phyloP scores from a whole-genome alignment of 1,140 invertebrate genomes.

The Helicoverpa armigera region DNA sequence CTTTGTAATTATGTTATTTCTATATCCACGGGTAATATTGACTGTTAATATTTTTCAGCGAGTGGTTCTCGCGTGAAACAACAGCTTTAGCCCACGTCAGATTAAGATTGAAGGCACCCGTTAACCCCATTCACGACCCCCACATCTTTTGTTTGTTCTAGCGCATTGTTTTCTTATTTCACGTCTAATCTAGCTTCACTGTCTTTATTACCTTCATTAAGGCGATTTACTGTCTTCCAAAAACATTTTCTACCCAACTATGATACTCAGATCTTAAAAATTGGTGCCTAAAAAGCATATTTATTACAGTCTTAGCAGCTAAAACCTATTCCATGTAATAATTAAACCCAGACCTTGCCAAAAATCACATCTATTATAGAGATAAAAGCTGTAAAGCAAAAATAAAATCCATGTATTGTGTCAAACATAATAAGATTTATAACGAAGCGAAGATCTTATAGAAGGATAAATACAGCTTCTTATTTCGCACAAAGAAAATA shows the following conservation, averaged over 20 bases:
- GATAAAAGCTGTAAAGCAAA: no score
- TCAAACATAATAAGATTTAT: neutral
- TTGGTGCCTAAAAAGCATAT: no score
- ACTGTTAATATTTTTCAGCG: neutral
- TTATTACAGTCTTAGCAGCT: no score
- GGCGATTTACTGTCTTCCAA: neutral
- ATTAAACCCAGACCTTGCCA: no score
- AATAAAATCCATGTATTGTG: no score
- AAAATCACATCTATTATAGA: no score
- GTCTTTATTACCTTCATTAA: conserved; percentile 37
- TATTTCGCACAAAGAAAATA: neutral
- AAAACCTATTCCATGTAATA: no score
- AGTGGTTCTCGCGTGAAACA: conserved; percentile 50
- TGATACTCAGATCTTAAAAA: neutral
- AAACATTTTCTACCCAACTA: neutral
- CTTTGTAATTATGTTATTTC: no score
- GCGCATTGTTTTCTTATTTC: conserved; percentile 5
- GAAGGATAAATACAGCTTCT: conserved; percentile 5
- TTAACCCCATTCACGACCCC: conserved; percentile 53
- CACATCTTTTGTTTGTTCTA: conserved; percentile 21
- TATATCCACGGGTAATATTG: neutral
- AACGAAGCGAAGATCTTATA: neutral
- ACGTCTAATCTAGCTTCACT: conserved; percentile 14
- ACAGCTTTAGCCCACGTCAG: conserved; percentile 51
- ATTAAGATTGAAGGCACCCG: conserved; percentile 55